Base-by-base conservation (phyloP, 2,797 vertebrate genomes). In the Crocidura indochinensis region DNA sequence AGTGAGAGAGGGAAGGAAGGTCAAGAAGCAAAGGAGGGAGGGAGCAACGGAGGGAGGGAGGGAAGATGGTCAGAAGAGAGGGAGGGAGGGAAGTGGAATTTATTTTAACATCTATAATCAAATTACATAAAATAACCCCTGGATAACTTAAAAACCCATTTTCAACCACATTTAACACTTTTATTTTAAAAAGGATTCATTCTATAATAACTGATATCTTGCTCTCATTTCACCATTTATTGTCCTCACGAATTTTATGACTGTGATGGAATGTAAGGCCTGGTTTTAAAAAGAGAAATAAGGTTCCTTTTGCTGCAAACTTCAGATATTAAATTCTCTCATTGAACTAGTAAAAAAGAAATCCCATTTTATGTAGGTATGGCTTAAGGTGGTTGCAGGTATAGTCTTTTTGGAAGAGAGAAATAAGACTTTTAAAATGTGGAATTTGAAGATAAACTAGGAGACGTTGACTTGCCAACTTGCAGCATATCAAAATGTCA, bases 401-500 rank as follows among this genome's bases (percentile, higher is more conserved):
- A 90, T 69, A 72, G 83, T 80, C 92, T 83, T 78, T 92, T 91
- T 60, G 51, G 79, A 94, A 78, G 86, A 87, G 26, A 77, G 76
- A 94, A 90, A 90, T 93, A 87, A 84, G 92, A 89, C 84, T 93
- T 95, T 94, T 85, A 65, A 95, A 97, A 96, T 96, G 96, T 97
- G 96, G 92, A 92, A 94, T 94, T 92, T 92, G 92, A 91, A 96
- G 96, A 97, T 97, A 96, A 97, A 97, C 92, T 92, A 91, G 20
- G 78, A 97, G 92, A 88, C 24, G 69, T 87, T 91, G 84, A 90
- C 94, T 96, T 96, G 96, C 95, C 96, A 96, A 94, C 90, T 92
- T 74, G 79, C 90, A 80, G 91, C 91, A 26, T 94, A 95, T 94
- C 96, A 95, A 96, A 96, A 96, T 96, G 96, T 96, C 96, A 97